Conservation (phyloP, 2,888 invertebrate species). For the Drosophila flavopinicola region DNA sequence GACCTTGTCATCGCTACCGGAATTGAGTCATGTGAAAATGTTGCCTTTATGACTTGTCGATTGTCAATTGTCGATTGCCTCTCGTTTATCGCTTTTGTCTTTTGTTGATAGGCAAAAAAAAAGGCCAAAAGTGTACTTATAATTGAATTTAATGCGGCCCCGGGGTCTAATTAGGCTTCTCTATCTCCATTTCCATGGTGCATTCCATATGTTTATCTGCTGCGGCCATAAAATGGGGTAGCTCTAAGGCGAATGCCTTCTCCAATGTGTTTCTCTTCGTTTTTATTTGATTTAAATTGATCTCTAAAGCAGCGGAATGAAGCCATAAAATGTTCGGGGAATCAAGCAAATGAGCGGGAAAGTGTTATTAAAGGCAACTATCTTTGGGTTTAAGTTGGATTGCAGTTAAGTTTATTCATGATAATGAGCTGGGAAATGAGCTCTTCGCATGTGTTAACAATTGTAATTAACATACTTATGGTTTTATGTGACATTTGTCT, state of each 20-base stretch:
- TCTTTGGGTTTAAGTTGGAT: slow-evolving; percentile 2
- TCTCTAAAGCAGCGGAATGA: slow-evolving; percentile 62
- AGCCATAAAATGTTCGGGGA: slow-evolving; percentile 50
- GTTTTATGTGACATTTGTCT: not conserved
- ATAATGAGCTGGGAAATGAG: slow-evolving; percentile 28
- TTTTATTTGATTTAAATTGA: slow-evolving; percentile 77
- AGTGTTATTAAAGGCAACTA: slow-evolving; percentile 24
- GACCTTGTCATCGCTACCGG: slow-evolving; percentile 37
- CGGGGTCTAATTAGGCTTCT: slow-evolving; percentile 64
- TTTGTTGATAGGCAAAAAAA: slow-evolving; percentile 25
- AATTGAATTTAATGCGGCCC: slow-evolving; percentile 74
- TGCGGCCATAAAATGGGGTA: slow-evolving; percentile 53
- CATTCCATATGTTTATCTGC: slow-evolving; percentile 62
- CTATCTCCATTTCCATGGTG: slow-evolving; percentile 3
- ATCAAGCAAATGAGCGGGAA: slow-evolving; percentile 13
- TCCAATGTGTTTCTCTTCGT: slow-evolving; percentile 35
- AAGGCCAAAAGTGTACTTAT: slow-evolving; percentile 36
- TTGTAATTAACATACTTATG: slow-evolving; percentile 24
- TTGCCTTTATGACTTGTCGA: slow-evolving; percentile 56
- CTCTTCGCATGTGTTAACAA: slow-evolving; percentile 33
- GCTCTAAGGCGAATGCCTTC: slow-evolving; percentile 46
- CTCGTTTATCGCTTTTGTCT: slow-evolving; percentile 25
- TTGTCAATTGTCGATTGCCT: too few species aligned
- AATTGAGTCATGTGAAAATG: slow-evolving; percentile 65
- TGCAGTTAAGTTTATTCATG: slow-evolving; percentile 1